Percentiles rank a stretch among this genome's conserved stretches.
phyloP scores from a whole-genome alignment of 1,140 invertebrate species.

The Trachymyrmex septentrionalis region DNA sequence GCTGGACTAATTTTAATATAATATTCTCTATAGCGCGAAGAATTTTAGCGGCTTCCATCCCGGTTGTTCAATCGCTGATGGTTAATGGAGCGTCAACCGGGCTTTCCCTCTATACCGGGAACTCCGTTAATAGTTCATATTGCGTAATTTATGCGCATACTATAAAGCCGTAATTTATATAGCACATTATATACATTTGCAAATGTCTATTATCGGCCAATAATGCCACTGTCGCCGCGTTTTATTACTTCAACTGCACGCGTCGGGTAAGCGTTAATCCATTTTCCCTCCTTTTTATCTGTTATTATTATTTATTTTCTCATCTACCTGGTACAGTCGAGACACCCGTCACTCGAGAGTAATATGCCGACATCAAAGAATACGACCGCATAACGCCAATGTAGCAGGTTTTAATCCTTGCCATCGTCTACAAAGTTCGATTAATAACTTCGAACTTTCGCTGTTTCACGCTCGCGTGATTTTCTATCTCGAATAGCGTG shows the following conservation, averaged over 20 bases:
- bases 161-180: constrained; percentile 47
- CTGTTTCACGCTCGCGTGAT: constrained; percentile 39
- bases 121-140: constrained; percentile 59
- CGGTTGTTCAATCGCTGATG: constrained; percentile 57
- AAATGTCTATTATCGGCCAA: constrained; percentile 49
- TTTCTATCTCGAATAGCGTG: constrained; percentile 6
- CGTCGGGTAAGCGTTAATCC: neutral
- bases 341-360: neutral
- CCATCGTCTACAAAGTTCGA: constrained; percentile 37
- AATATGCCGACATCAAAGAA: constrained; percentile 29
- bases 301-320: constrained; percentile 13
- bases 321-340: neutral
- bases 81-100: constrained; percentile 60
- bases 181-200: constrained; percentile 40
- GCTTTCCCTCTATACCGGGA: neutral
- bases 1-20: constrained; percentile 63
- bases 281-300: neutral
- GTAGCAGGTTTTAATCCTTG: constrained; percentile 28
- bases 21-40: constrained; percentile 59
- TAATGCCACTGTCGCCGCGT: neutral
- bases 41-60: constrained; percentile 61
- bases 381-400: constrained; percentile 12
- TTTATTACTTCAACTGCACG: neutral
- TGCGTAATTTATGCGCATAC: constrained; percentile 61
- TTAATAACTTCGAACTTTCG: constrained; percentile 61